Evolutionary conservation across 2,797 vertebrate species (phyloP).

Genomic region (Eulemur mongoz): DNA sequence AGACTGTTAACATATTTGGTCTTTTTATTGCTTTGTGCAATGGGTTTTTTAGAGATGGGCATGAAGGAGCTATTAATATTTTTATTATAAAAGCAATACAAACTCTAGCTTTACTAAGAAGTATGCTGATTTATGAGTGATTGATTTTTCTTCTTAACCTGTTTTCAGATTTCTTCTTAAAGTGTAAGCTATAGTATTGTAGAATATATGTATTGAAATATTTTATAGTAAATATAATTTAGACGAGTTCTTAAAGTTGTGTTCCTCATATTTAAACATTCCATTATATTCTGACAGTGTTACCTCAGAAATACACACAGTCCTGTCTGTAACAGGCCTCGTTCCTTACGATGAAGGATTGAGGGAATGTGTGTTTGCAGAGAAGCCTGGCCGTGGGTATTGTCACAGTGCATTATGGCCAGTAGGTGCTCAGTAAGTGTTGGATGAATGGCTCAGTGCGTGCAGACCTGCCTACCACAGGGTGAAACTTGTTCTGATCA

Average conservation of each 20-base stretch:
- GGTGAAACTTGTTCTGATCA: not conserved
- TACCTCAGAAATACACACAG: not conserved
- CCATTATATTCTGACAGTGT: not conserved
- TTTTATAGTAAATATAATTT: not conserved
- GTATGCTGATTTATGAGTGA: not conserved
- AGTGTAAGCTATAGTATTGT: not conserved
- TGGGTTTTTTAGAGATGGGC: not conserved
- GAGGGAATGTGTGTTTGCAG: not conserved
- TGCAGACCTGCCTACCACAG: not conserved
- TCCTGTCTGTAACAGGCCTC: not conserved
- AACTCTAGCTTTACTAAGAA: not conserved
- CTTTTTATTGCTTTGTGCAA: not conserved
- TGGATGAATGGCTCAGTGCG: not conserved
- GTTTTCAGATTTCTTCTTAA: conserved; percentile 41
- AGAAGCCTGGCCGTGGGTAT: not conserved
- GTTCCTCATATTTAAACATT: not conserved
- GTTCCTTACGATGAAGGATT: not conserved
- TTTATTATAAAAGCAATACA: not conserved
- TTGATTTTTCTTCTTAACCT: not conserved
- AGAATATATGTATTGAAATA: not conserved
- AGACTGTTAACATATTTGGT: not conserved
- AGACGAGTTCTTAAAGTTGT: not conserved
- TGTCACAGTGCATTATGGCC: not conserved
- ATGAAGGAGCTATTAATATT: not conserved
- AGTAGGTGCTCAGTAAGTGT: fast-evolving